These are phyloP conservation scores for Drosophila baimaii DNA, from an alignment of 1,140 invertebrate species.

Conservation along the genomic window DNA sequence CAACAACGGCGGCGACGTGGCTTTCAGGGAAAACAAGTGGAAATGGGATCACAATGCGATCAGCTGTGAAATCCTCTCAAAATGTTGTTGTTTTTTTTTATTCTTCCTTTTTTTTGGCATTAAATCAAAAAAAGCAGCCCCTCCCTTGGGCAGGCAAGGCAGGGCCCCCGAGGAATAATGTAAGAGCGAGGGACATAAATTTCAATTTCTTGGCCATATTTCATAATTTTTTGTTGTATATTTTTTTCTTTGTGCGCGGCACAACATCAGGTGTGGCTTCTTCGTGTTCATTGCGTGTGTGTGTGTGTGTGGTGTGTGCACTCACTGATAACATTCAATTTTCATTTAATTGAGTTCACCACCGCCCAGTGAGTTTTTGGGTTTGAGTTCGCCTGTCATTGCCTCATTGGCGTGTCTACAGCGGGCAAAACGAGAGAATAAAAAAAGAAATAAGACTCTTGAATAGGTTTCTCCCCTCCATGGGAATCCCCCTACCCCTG, in stretches of 20 bases:
- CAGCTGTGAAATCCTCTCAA: slow-evolving; percentile 39
- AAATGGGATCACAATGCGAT: slow-evolving; percentile 29
- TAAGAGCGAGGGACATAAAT: slow-evolving; percentile 26
- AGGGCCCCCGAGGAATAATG: slow-evolving; percentile 1
- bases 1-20: too few relatives aligned
- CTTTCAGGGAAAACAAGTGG: too few relatives aligned
- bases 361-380: slow-evolving; percentile 17
- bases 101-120: slow-evolving; percentile 1
- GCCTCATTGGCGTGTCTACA: slow-evolving; percentile 11
- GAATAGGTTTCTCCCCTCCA: not conserved
- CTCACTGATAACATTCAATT: slow-evolving; percentile 37
- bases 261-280: slow-evolving; percentile 29
- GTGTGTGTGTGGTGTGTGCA: slow-evolving; percentile 17
- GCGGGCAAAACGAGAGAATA: too few relatives aligned
- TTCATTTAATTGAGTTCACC: slow-evolving; percentile 36
- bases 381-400: slow-evolving; percentile 14
- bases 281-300: slow-evolving; percentile 7
- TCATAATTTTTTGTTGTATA: slow-evolving; percentile 12
- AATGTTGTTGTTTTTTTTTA: not conserved
- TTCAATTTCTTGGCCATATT: slow-evolving; percentile 38
- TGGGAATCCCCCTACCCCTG: not conserved
- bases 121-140: slow-evolving; percentile 17
- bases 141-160: not conserved
- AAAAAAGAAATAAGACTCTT: not conserved
- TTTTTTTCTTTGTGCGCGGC: not conserved